Base-by-base conservation (phyloP, 1,140 invertebrate species). In the Drosophila triauraria region DNA sequence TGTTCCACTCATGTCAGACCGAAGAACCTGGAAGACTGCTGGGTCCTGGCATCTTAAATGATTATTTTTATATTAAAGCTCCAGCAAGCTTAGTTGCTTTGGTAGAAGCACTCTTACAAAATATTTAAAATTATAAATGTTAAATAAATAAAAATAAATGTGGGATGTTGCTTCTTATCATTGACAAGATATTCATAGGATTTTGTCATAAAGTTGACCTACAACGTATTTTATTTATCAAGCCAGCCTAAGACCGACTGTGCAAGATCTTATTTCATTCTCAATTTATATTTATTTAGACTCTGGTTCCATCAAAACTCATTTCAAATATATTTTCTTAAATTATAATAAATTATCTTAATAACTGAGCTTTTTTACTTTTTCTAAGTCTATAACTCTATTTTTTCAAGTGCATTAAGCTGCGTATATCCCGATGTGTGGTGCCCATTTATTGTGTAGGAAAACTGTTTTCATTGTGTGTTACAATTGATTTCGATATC, bases 401-500 rank as follows among this genome's bases (percentile, higher is more conserved):
- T 38, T 38, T 38, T 38, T 35, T 12, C 12, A 1, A 44, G 40
- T 58, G 56, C 13, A 50, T 4, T 13, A 4, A 23, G 17, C 30
- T 54, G 20, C 20, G 20, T 42, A 30, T 42, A 42, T 44, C 9
- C 27, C 23, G 43, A 17, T 50, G 38, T 64, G 12, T 60, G 23
- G 72, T 43, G 40, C 51, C 35, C 77, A 80, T 77, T 62, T 71
- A 77, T 78, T 69, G 63, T 72, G 56, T 44, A 54, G 53, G 56
- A 83, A 83, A 82, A 75, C 75, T 42, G 74, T 81, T 85, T 81
- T 85, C 69, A 78, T 82, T 75, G 82, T 42, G 27, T 75, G 63
- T 70, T 67, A 80, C 80, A 87, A 87, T 87, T 87, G 83, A 87
- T 88, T 87, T 83, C 82, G 77, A 83, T 84, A 74, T 84, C 63